These are phyloP conservation scores for Penelope pileata DNA, from an alignment of 2,113 vertebrate genomes.

Conservation along the genomic window DNA sequence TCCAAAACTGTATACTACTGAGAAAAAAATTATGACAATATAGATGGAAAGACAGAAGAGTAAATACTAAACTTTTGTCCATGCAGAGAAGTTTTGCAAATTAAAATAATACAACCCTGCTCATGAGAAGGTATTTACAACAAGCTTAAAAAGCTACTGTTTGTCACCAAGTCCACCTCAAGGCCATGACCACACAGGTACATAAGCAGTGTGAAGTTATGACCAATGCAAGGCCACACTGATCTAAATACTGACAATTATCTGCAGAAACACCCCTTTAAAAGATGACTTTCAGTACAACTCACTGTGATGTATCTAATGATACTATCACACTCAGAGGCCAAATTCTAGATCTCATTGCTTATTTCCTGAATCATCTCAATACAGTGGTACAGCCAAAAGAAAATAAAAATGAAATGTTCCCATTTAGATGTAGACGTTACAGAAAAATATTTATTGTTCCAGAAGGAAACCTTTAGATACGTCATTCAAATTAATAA, in stretches of 20 bases:
- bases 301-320: not conserved
- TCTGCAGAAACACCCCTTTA: not conserved
- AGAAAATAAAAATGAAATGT: not conserved
- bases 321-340: not conserved
- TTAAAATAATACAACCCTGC: not conserved
- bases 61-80: not conserved
- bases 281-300: not conserved
- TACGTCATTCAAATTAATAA: not conserved
- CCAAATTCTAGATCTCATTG: not conserved
- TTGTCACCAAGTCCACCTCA: not conserved
- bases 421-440: not conserved
- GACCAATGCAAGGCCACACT: not conserved
- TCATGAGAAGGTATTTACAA: not conserved
- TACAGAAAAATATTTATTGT: not conserved
- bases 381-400: not conserved
- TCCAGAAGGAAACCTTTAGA: not conserved
- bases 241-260: not conserved
- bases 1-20: not conserved
- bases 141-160: not conserved
- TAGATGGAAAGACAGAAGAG: not conserved
- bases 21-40: not conserved
- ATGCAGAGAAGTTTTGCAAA: not conserved
- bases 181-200: not conserved
- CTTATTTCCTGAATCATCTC: not conserved
- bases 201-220: not conserved